Base-by-base conservation (phyloP, 2,113 vertebrate species). In the Plectropomus leopardus region DNA sequence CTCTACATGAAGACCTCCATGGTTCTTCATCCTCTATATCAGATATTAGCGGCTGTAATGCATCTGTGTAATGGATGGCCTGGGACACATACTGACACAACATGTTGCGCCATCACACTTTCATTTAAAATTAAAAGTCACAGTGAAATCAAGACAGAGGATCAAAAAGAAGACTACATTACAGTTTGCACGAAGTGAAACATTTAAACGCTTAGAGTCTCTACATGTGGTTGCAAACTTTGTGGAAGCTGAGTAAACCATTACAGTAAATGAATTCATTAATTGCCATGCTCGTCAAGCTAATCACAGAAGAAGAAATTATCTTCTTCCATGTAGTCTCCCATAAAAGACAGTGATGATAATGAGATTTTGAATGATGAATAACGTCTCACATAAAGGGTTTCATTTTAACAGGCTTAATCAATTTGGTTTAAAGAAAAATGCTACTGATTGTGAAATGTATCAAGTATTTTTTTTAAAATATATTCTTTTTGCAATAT, bases 1-100 rank as follows among this genome's bases (percentile, higher is more conserved):
- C 54, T 78, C 68, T 82, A 70, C 66, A 72, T 70, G 42, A 78
- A 82, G 66, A 85, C 86, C 76, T 86, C 72, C 63, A 71, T 45
- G 66, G 67, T 15, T 72, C 53, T 68, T 81, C 76, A 30, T 76
- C 36, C 24, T 69, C 73, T 72, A 1, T 51, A 51, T 75, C 69
- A 77, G 48, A 70, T 78, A 74, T 77, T 71, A 68, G 76, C 42
- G 34, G 36, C 34, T 59, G 19, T 45, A 21, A 58, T 73, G 48
- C 54, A 6, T 19, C 48, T 40, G 40, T 44, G 21, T 59, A 77
- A 74, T 72, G 19, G 68, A 82, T 82, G 67, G n/a, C 54, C 47
- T 47, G 19, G 26, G 13, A 70, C 42, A 17, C 7, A 44, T 13
- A 42, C 23, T 28, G 67, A 67, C 61, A 44, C 11, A 51, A 51